A percentile compares a stretch with the other conserved stretches of the same genome.
These are phyloP conservation scores for Nasonia longicornis DNA, from an alignment of 1,140 invertebrate species.

Conservation along the genomic window DNA sequence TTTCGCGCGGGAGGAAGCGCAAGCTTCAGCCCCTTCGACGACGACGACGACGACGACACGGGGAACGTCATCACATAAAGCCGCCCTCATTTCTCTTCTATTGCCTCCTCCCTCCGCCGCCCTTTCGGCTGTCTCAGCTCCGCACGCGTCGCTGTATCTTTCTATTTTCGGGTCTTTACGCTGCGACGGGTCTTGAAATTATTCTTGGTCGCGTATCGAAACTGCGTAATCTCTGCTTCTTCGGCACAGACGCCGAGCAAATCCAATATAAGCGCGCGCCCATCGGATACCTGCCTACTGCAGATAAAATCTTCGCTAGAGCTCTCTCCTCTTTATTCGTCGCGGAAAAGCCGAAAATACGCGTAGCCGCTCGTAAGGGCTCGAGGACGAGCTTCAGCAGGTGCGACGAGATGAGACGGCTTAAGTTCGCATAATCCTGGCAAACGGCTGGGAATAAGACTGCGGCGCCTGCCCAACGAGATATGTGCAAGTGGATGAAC, in stretches of 20 bases:
- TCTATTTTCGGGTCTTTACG: constrained; percentile 18
- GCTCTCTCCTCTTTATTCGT: not conserved
- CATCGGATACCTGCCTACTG: not conserved
- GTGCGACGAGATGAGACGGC: not conserved
- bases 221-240: not conserved
- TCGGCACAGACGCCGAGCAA: not conserved
- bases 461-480: not conserved
- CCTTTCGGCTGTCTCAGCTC: not conserved
- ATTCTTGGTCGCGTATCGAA: not conserved
- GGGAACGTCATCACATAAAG: constrained; percentile 15
- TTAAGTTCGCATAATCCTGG: not conserved
- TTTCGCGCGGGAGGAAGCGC: not conserved
- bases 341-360: not conserved
- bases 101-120: not conserved
- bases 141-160: not conserved
- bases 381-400: not conserved
- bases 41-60: not conserved
- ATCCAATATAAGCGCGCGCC: constrained; percentile 15
- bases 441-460: not conserved
- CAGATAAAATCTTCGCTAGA: constrained; percentile 2
- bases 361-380: not conserved
- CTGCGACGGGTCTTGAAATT: not conserved
- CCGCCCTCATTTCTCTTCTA: constrained; percentile 16
- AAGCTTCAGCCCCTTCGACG: not conserved
- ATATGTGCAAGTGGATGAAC: not conserved